These are phyloP conservation scores for Heteromormyrus szaboi DNA, from an alignment of 2,797 vertebrate species.

Conservation along the genomic window DNA sequence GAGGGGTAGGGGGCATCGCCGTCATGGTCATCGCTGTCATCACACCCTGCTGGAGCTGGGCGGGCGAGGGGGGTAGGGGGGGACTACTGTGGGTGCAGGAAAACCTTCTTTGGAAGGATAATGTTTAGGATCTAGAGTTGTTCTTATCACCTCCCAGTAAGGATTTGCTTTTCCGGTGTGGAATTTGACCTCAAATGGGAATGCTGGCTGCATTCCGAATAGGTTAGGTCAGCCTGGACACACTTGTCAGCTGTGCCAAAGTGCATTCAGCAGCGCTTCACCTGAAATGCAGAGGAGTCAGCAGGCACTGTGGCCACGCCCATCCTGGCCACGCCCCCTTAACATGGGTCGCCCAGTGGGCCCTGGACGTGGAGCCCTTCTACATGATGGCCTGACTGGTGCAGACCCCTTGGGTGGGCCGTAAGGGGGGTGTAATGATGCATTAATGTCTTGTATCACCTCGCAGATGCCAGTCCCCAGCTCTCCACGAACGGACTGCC, in stretches of 20 bases:
- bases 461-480: conserved; percentile 81
- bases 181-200: not conserved
- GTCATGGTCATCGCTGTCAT: not conserved
- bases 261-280: not conserved
- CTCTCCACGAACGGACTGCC: conserved; percentile 73
- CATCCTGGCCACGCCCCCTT: not conserved
- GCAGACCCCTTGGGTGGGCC: not conserved
- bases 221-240: not conserved
- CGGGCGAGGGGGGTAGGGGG: not conserved
- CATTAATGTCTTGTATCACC: not conserved
- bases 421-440: too few relatives aligned
- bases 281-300: not conserved
- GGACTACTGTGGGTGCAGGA: not conserved
- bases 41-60: not conserved
- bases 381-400: conserved; percentile 18
- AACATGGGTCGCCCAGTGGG: not conserved
- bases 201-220: not conserved
- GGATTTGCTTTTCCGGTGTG: not conserved
- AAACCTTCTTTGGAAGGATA: not conserved
- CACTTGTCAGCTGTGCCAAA: not conserved
- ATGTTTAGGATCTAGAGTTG: not conserved
- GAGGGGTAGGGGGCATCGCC: conserved; percentile 66
- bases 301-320: not conserved
- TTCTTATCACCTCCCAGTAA: not conserved
- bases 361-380: not conserved